Evolutionary conservation across 2,797 vertebrate genomes (phyloP), one percentile per base, ranked within the genome.

Genomic region (Meriones psammophilus): DNA sequence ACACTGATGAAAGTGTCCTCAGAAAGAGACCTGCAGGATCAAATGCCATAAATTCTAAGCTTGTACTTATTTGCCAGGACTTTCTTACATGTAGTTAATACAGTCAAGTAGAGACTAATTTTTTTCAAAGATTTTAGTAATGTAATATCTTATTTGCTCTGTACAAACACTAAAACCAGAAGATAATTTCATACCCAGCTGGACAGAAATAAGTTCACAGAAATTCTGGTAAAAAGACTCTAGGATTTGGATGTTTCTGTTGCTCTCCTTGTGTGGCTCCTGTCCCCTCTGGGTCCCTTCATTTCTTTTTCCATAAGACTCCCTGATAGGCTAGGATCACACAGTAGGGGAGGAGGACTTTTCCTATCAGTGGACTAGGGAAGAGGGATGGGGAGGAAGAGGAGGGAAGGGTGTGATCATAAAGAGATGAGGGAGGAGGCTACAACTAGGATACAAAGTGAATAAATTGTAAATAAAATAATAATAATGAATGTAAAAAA

Each of bases 111-210:
- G 64, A 92, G 62, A 39, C 42, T 28, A 73, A 89, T 36, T 4
- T 0, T 79, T 54, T 36, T 76, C n/a, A 81, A 95, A 69, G 2
- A 39, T 85, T 91, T 94, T 50, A 73, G 9, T 15, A 58, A 64
- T 42, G n/a, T 39, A 62, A 73, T 46, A 6, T 36, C 76, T 7
- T 85, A 60, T 36, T 77, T 71, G 7, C 0, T 94, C 60, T 86
- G 9, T 36, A 77, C 1, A 88, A 10, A 54, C 30, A 88, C 0
- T 69, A 77, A 92, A 78, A 36, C 3, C 28, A 3, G 62, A 50
- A 95, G 76, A 89, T 64, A 58, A 73, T 90, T 91, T 60, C 2
- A 89, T 86, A 58, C 8, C 62, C 33, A 95, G 30, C 5, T 66
- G 10, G 24, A 81, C 12, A 74, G 13, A 94, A 90, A 92, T 14